phyloP scores from a whole-genome alignment of 2,797 vertebrate species.

The Sciurus vulgaris region DNA sequence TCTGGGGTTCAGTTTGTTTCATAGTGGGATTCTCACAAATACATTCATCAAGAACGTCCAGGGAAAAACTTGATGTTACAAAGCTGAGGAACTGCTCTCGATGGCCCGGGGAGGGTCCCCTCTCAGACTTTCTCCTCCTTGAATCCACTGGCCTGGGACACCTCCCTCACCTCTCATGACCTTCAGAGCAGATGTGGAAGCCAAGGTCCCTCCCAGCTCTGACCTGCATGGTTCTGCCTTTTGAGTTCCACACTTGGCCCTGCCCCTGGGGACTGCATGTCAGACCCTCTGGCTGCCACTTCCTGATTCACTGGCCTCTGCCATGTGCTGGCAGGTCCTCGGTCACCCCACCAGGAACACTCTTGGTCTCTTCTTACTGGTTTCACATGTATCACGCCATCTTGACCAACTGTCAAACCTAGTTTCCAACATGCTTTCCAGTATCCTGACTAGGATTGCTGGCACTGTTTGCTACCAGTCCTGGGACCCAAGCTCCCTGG shows the following conservation, averaged over 20 bases:
- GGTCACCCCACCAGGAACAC: rapidly evolving
- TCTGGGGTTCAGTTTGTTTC: background rate
- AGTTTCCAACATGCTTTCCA: background rate
- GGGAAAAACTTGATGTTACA: background rate
- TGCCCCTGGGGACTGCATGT: background rate
- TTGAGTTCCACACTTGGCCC: no score
- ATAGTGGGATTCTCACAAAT: background rate
- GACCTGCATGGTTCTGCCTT: background rate
- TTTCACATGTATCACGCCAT: no score
- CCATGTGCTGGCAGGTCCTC: background rate
- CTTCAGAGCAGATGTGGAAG: background rate
- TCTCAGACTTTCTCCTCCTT: background rate
- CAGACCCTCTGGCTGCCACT: background rate
- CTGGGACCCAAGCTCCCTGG: background rate
- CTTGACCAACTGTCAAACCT: background rate
- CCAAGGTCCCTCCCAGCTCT: background rate
- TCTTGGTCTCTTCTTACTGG: background rate
- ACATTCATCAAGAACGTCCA: background rate
- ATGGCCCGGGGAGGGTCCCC: background rate
- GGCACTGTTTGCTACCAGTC: background rate
- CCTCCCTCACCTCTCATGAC: rapidly evolving
- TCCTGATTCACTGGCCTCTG: background rate
- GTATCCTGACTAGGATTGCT: background rate
- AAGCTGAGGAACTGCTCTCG: background rate
- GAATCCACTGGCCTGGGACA: background rate